phyloP scores from a whole-genome alignment of 2,888 invertebrate species.

The Ptychoptera albimana region DNA sequence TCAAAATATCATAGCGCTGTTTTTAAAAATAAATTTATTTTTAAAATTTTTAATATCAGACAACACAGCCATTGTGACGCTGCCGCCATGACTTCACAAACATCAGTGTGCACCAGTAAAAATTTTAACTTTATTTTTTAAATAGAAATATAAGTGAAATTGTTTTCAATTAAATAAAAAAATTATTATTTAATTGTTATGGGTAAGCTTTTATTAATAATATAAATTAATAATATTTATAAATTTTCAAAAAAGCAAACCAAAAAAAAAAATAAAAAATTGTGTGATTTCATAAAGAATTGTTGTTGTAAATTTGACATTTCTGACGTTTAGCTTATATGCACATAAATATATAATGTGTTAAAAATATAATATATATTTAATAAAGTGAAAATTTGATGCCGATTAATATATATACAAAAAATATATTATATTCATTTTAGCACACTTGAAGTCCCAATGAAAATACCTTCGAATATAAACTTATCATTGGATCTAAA shows the following conservation, averaged over 20 bases:
- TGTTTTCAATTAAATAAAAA: conserved; percentile 1
- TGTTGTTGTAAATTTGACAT: conserved; percentile 3
- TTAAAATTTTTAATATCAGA: no score
- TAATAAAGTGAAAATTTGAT: no score
- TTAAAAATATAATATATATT: no score
- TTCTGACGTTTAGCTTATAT: neutral
- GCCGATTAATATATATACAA: neutral
- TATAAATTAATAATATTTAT: neutral
- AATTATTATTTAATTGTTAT: conserved; percentile 2
- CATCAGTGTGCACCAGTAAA: conserved; percentile 1
- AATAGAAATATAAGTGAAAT: neutral
- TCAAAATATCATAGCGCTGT: no score
- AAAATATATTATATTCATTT: neutral
- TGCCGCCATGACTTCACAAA: conserved; percentile 5
- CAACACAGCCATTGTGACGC: conserved; percentile 1
- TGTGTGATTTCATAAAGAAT: conserved; percentile 1
- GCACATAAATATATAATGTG: neutral
- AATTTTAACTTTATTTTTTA: neutral
- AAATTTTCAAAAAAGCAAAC: neutral
- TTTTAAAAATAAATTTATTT: no score
- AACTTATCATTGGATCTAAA: conserved; percentile 1
- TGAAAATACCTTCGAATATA: conserved; percentile 3
- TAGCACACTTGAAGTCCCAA: conserved; percentile 1
- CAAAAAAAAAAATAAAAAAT: conserved; percentile 1
- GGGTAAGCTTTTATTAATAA: conserved; percentile 1